These are phyloP conservation scores for Habropoda laboriosa DNA, from an alignment of 1,140 invertebrate species.

Conservation along the genomic window DNA sequence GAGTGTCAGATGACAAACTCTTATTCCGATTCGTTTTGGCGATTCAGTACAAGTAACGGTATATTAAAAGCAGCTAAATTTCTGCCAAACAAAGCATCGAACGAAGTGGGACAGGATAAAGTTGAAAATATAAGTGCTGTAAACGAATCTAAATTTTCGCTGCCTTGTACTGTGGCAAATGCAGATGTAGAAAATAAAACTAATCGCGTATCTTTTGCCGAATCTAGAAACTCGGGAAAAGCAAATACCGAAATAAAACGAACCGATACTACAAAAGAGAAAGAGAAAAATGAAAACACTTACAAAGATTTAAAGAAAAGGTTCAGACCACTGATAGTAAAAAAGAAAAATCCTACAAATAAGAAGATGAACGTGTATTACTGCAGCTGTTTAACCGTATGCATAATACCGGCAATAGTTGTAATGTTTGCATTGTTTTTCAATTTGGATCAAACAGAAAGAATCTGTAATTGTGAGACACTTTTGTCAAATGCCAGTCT, in stretches of 20 bases:
- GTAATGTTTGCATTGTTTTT: constrained; percentile 56
- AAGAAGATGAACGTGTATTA: not conserved
- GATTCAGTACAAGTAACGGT: not conserved
- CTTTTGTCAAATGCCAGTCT: constrained; percentile 62
- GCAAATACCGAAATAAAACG: not conserved
- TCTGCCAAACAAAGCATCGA: not conserved
- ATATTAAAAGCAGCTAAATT: constrained; percentile 2
- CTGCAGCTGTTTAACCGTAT: constrained; percentile 43
- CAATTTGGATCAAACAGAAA: constrained; percentile 44
- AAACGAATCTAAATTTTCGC: not conserved
- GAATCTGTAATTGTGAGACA: constrained; percentile 53
- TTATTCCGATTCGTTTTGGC: not conserved
- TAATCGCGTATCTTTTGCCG: no score
- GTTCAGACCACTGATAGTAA: constrained; percentile 50
- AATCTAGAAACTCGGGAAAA: not conserved
- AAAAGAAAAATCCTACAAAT: constrained; percentile 16
- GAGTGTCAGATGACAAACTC: constrained; percentile 25
- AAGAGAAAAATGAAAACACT: not conserved
- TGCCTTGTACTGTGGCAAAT: no score
- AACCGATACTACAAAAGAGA: not conserved
- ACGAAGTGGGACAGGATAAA: constrained; percentile 19
- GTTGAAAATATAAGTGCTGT: not conserved
- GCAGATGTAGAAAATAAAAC: not conserved
- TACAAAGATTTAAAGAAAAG: constrained; percentile 56
- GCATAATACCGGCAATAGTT: constrained; percentile 44